Percentiles rank a stretch among this genome's conserved stretches.
Conservation (phyloP, 2,797 vertebrate genomes). For the Hirundo rustica region DNA sequence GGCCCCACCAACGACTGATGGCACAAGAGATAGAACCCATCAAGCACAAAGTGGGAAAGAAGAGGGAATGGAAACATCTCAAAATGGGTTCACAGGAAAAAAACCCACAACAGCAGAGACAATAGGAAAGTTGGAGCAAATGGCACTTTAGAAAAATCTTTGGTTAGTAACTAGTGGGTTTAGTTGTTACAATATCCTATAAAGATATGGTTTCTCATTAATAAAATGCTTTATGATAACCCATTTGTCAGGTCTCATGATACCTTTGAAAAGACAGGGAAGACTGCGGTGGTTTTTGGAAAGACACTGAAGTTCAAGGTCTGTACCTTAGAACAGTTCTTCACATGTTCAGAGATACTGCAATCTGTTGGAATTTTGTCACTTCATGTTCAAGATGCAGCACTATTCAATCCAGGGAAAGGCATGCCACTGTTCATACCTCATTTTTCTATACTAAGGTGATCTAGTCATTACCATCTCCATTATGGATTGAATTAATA, state of each 20-base stretch:
- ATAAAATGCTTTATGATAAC: background rate
- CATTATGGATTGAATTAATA: too few relatives aligned
- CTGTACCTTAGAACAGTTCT: background rate
- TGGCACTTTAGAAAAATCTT: background rate
- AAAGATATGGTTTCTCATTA: background rate
- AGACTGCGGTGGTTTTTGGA: background rate
- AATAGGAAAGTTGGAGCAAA: background rate
- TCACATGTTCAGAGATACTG: background rate
- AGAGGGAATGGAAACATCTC: background rate
- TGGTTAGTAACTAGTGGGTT: background rate
- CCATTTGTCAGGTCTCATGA: background rate
- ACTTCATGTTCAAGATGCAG: fast-evolving
- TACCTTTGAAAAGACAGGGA: background rate
- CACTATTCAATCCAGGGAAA: background rate
- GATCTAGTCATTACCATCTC: background rate
- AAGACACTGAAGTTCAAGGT: background rate
- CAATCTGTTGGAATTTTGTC: background rate
- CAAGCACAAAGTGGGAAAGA: background rate
- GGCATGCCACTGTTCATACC: background rate
- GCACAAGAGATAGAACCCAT: background rate
- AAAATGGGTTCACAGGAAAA: background rate
- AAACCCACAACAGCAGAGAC: background rate
- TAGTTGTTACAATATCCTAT: background rate
- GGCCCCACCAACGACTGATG: background rate
- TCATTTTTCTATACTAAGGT: background rate